Base-by-base conservation (phyloP, 2,797 vertebrate species). In the Ptychadena robeensis region DNA sequence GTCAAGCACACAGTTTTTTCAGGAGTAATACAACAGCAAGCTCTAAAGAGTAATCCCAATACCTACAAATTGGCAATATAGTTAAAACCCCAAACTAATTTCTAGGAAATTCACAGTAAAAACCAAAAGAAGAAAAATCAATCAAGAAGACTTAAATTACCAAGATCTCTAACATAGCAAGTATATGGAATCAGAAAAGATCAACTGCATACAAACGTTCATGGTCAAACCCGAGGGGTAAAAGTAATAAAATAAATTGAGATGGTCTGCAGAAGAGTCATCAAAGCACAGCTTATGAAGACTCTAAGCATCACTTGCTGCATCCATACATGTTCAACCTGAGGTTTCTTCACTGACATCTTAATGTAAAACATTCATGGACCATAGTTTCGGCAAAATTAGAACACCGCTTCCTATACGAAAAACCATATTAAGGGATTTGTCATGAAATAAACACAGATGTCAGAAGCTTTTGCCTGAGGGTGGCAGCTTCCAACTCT, bases 301-400 rank as follows among this genome's bases (percentile, higher is more conserved):
- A 70, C 57, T 25, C 68, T 12, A 57, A 78, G 22, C 37, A 38
- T 79, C 31, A 69, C 65, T 79, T 59, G 64, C 35, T 59, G 40
- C 73, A 72, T 75, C 66, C 30, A 32, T 57, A 68, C 74, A 66
- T 37, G 57, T 74, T 74, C 71, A 57, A 85, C 83, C 83, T 85
- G 83, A 85, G 83, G 69, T 80, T 80, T 75, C 48, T 80, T 75
- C 73, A 70, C 53, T 85, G 78, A 85, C 83, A 75, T 81, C 78
- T 27, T 82, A 44, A 40, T 44, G 64, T 73, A 67, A 74, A 80
- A 78, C 76, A 84, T 72, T 74, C 67, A 34, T 69, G n/a, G 67
- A 69, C 61, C 27, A 22, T 59, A 64, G 63, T 28, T 53, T 25
- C 70, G 37, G 37, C 59, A 73, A 63, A 37, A 64, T 70, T 66